phyloP scores from a whole-genome alignment of 2,797 vertebrate species.

The Halcyon smyrnensis region DNA sequence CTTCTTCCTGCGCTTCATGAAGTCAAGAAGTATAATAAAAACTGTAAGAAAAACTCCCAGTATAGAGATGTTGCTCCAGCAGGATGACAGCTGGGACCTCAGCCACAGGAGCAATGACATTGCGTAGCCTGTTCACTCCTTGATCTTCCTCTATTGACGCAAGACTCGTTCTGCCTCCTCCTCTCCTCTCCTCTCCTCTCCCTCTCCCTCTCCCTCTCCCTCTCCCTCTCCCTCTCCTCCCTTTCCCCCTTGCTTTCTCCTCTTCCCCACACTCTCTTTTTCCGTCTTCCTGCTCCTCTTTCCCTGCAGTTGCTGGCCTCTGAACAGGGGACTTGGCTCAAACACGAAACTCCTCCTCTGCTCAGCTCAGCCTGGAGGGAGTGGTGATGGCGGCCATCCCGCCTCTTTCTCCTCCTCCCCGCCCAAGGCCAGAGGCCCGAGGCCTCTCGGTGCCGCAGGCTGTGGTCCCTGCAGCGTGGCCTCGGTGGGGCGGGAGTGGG shows the following conservation, averaged over 20 bases:
- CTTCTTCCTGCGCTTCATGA: conserved; percentile 58
- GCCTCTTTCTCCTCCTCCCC: not conserved
- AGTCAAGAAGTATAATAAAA: conserved; percentile 68
- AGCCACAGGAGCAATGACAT: conserved; percentile 28
- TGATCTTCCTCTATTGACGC: not conserved
- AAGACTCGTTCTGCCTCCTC: not conserved
- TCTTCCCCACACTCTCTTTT: not conserved
- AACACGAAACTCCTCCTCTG: not conserved
- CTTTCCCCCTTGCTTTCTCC: not conserved
- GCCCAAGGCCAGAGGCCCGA: not conserved
- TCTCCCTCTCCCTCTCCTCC: too few relatives aligned
- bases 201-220: too few relatives aligned
- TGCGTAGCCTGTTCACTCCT: not conserved
- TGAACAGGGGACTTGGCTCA: not conserved
- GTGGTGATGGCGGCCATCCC: not conserved
- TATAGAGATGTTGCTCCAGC: not conserved
- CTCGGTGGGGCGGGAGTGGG: not conserved
- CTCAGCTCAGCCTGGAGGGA: not conserved
- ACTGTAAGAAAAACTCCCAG: conserved; percentile 24
- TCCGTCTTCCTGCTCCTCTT: not conserved
- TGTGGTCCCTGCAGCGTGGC: accelerated
- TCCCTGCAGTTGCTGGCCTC: not conserved
- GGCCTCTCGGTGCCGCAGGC: accelerated
- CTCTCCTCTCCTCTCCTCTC: not conserved
- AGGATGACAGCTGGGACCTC: not conserved